Base-by-base conservation (phyloP, 2,797 vertebrate genomes). In the Oreochromis grahami region DNA sequence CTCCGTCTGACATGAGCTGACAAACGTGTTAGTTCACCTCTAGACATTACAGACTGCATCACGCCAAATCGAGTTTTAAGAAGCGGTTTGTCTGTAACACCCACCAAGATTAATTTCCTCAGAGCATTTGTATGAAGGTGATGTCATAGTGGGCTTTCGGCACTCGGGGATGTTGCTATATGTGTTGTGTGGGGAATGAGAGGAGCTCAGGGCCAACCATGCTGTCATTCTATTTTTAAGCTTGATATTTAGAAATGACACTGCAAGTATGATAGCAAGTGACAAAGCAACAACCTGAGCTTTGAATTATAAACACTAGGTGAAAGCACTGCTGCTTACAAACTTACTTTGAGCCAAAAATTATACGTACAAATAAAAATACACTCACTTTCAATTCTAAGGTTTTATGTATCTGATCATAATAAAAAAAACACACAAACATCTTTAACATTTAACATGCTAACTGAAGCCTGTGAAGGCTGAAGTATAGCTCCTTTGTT, bases 201-300 rank as follows among this genome's bases (percentile, higher is more conserved):
- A 34, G 43, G 56, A 21, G 77, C 56, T 21, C 41, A 17, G 29
- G 10, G 76, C 36, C 24, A 78, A 19, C 52, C 17, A 13, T 53
- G 76, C 53, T 84, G 78, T 82, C 56, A 10, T 77, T 76, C 86
- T 88, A 86, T 91, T 87, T 91, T 85, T 87, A 83, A 88, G 60
- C 74, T 41, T 87, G 79, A 78, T 88, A 89, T 92, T 91, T 86
- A 74, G 87, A 74, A 88, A 81, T 77, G 82, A 84, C 72, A 80
- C 65, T 24, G 53, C 34, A 21, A 32, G 2, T 7, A 65, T 80
- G 29, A 89, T 72, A 78, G 58, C 41, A 91, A 87, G 86, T 87
- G 86, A 89, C 79, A 88, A 78, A 81, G 65, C 51, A 86, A 85
- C 80, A 84, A 82, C 24, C 51, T 26, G 70, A 80, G 76, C 76